Percentiles rank a stretch among this genome's conserved stretches.
Evolutionary conservation across 2,797 vertebrate species (phyloP).

Genomic region (Hozukius guyotensis): DNA sequence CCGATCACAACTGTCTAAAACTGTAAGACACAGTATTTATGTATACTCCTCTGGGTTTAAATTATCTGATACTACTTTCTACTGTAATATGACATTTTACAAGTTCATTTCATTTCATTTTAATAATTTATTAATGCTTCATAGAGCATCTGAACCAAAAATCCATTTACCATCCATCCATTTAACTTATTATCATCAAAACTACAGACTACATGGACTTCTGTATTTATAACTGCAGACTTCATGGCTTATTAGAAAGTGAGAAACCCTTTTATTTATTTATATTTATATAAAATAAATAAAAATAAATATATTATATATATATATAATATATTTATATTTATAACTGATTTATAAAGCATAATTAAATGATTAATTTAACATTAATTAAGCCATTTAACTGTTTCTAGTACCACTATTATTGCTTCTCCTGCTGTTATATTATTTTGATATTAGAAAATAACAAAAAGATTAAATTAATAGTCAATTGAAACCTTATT

Average conservation of each 20-base stretch:
- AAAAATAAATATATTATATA: no score
- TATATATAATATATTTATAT: no score
- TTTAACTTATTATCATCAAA: neutral
- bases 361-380: neutral
- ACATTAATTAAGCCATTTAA: neutral
- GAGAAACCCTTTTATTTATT: neutral
- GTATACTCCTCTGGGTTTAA: neutral
- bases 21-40: no score
- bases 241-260: neutral
- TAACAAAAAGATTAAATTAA: neutral
- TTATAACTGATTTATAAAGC: neutral
- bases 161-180: no score
- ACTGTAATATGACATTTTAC: neutral
- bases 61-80: neutral
- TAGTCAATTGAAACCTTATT: fast-evolving
- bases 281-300: no score
- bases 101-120: neutral
- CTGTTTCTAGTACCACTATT: neutral
- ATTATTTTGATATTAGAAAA: neutral
- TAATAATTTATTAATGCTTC: neutral
- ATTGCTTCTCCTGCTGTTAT: neutral
- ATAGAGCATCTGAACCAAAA: neutral
- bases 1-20: neutral
- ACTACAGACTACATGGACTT: neutral
- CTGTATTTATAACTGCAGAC: neutral